phyloP scores from a whole-genome alignment of 2,113 vertebrate species.

The Hemicordylus capensis region DNA sequence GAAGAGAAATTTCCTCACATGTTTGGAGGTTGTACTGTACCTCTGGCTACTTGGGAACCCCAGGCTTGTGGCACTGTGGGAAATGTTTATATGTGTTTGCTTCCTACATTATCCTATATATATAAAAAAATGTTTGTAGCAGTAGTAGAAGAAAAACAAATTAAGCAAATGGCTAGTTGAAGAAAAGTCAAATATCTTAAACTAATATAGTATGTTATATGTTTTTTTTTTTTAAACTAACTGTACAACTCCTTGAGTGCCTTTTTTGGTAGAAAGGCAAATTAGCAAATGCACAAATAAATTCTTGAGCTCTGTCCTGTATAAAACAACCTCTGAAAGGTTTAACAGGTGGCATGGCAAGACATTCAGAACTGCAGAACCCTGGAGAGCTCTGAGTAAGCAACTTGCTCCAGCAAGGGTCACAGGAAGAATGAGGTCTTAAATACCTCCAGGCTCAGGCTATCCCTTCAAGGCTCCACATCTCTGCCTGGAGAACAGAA shows the following conservation, averaged over 20 bases:
- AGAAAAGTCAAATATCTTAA: not conserved
- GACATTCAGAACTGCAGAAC: too few species aligned
- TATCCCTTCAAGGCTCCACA: not conserved
- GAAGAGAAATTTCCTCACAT: not conserved
- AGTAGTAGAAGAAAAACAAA: too few species aligned
- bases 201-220: not conserved
- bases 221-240: not conserved
- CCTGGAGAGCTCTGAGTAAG: too few species aligned
- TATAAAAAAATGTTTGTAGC: too few species aligned
- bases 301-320: too few species aligned
- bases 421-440: too few species aligned
- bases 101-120: too few species aligned
- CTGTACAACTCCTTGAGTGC: not conserved
- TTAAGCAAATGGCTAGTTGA: not conserved
- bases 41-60: not conserved
- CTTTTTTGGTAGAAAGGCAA: not conserved
- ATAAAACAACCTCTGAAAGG: too few species aligned
- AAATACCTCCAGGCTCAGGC: too few species aligned
- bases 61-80: not conserved
- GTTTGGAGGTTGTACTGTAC: not conserved
- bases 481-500: too few species aligned
- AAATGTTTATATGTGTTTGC: not conserved
- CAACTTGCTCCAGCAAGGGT: too few species aligned
- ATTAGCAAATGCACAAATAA: not conserved
- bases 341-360: too few species aligned